phyloP scores from a whole-genome alignment of 1,140 invertebrate genomes.

The Drosophila carrolli region DNA sequence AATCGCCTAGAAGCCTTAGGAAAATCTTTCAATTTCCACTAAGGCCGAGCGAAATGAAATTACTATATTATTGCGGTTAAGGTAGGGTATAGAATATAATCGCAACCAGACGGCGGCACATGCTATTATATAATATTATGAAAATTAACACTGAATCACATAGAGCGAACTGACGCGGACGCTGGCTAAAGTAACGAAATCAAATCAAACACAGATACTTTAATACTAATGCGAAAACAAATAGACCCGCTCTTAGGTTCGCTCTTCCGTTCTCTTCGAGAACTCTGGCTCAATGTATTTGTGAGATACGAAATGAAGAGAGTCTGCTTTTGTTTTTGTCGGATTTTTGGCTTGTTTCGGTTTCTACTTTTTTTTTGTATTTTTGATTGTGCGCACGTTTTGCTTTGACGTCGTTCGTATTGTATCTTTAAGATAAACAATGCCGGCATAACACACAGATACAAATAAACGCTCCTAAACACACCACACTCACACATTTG shows the following conservation, averaged over 20 bases:
- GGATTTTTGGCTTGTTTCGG: slow-evolving; percentile 38
- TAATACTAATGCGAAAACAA: not conserved
- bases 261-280: slow-evolving; percentile 45
- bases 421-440: slow-evolving; percentile 82
- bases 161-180: slow-evolving; percentile 48
- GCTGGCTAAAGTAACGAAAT: slow-evolving; percentile 76
- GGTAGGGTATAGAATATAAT: slow-evolving; percentile 9
- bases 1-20: slow-evolving; percentile 10
- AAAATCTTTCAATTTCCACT: too few relatives aligned
- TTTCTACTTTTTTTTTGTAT: slow-evolving; percentile 33
- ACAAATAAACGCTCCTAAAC: slow-evolving; percentile 2
- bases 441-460: slow-evolving; percentile 68
- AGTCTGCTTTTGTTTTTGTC: slow-evolving; percentile 20
- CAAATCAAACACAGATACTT: slow-evolving; percentile 65
- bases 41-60: not conserved
- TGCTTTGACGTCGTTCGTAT: slow-evolving; percentile 64
- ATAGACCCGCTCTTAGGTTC: slow-evolving; percentile 3
- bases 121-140: slow-evolving; percentile 82
- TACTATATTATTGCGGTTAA: not conserved
- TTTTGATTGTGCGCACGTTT: slow-evolving; percentile 68
- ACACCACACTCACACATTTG: not conserved
- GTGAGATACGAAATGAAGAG: slow-evolving; percentile 5
- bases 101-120: slow-evolving; percentile 38
- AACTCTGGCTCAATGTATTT: slow-evolving; percentile 27
- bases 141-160: slow-evolving; percentile 83